Base-by-base conservation (phyloP, 2,113 vertebrate genomes). In the Sorex araneus region DNA sequence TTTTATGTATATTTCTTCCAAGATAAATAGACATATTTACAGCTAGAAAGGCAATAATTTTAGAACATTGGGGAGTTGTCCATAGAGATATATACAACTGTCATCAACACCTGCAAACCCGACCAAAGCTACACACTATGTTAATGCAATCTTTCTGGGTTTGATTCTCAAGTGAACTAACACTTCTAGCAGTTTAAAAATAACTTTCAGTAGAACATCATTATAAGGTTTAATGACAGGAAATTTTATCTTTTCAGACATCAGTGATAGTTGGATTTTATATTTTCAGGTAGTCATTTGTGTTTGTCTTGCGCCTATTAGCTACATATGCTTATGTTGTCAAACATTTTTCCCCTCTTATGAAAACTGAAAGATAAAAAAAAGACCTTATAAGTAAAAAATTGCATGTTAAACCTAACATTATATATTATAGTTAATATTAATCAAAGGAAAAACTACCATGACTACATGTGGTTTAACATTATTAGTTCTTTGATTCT, bases 311-410 rank as follows among this genome's bases (percentile, higher is more conserved):
- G 57, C 0, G 45, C n/a, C 10, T 82, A 73, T 85, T 69, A 45
- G 0, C 34, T 34, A 85, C 6, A 89, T 83, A 45, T 93, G 9
- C 25, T 75, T 79, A 32, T 89, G 89, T 81, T 75, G 10, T 66
- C 60, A 89, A 30, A n/a, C 34, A 83, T 0, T 75, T 13, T 32
- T 4, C 8, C 10, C 47, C 4, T 60, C 27, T 76, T 85, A 47
- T 50, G 54, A 88, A 2, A 92, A 19, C 9, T 75, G n/a, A n/a
- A n/a, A n/a, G n/a, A 6, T 2, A 11, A 11, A 89, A 69, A 75
- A 60, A 60, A 19, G 6, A 5, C 18, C 74, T 74, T 75, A 4
- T 2, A 77, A 66, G 28, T 36, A 87, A 67, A 87, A 88, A 81
- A 28, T 28, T 34, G 3, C 1, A 80, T 78, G 32, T 6, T 87